Evolutionary conservation across 2,797 vertebrate species (phyloP).

Genomic region (Uromys caudimaculatus): DNA sequence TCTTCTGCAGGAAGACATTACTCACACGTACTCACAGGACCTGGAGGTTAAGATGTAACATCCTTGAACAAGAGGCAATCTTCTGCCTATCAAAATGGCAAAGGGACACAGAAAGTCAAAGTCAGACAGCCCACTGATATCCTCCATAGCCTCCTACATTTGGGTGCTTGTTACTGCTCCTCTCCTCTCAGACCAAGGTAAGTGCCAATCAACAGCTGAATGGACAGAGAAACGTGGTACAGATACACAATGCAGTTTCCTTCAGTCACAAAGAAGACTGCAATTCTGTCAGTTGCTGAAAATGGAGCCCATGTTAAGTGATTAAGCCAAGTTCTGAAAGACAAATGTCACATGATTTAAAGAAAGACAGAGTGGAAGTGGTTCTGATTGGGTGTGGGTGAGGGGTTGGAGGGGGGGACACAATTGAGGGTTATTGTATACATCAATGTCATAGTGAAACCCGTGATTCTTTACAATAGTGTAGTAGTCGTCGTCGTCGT

Average conservation of each 20-base stretch:
- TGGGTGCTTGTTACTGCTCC: neutral
- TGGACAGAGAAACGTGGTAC: neutral
- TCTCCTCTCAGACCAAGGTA: neutral
- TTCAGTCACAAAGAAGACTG: neutral
- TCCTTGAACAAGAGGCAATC: neutral
- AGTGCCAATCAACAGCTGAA: neutral
- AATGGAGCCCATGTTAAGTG: neutral
- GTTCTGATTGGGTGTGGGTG: neutral
- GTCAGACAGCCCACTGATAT: neutral
- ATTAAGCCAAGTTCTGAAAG: neutral
- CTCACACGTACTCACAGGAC: neutral
- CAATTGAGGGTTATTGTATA: neutral
- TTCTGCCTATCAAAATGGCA: neutral
- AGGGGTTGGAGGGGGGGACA: neutral
- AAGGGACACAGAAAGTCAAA: neutral
- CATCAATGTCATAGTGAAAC: neutral
- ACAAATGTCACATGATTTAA: neutral
- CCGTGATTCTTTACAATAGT: neutral
- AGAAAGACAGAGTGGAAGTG: neutral
- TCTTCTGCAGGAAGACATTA: neutral
- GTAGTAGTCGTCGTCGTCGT: neutral
- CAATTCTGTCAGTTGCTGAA: neutral
- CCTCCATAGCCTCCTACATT: neutral
- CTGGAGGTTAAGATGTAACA: neutral
- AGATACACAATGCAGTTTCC: neutral